A percentile compares a stretch with the other conserved stretches of the same genome.
phyloP scores from a whole-genome alignment of 2,797 vertebrate species.

The Lepus oiostolus region DNA sequence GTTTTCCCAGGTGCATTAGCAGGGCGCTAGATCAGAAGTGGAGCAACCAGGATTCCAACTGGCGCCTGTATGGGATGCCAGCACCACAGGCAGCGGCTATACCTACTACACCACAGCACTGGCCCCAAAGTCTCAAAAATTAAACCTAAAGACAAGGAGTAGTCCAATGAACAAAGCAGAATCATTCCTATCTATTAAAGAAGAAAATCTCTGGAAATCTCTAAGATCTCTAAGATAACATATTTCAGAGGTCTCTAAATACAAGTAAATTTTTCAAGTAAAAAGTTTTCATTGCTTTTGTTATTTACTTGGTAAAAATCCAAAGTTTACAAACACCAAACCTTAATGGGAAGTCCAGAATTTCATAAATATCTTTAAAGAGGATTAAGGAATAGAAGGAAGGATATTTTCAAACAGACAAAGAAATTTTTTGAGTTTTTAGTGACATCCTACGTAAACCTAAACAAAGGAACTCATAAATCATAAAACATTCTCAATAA shows the following conservation, averaged over 20 bases:
- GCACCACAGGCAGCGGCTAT: too few relatives aligned
- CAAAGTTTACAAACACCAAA: not conserved
- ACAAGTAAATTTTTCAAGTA: not conserved
- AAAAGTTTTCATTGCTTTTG: slow-evolving; percentile 12
- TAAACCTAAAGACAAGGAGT: slow-evolving; percentile 29
- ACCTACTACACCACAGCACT: too few relatives aligned
- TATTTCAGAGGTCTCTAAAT: slow-evolving; percentile 49
- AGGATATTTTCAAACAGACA: not conserved
- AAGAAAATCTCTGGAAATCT: not conserved
- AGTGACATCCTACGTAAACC: not conserved
- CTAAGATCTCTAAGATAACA: not conserved
- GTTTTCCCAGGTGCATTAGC: too few relatives aligned
- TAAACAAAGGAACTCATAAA: slow-evolving; percentile 27
- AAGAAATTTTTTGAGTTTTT: slow-evolving; percentile 15
- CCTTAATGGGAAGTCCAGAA: not conserved
- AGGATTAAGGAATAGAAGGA: not conserved
- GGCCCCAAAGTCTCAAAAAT: not conserved
- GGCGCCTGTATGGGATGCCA: too few relatives aligned
- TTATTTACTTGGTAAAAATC: slow-evolving; percentile 46
- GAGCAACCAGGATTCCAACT: too few relatives aligned
- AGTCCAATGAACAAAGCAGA: not conserved
- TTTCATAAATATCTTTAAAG: slow-evolving; percentile 10
- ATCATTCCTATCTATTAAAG: not conserved
- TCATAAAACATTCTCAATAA: slow-evolving; percentile 1
- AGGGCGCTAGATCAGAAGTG: too few relatives aligned